These are phyloP conservation scores for Saccostrea echinata DNA, from an alignment of 1,140 invertebrate species.

Conservation along the genomic window DNA sequence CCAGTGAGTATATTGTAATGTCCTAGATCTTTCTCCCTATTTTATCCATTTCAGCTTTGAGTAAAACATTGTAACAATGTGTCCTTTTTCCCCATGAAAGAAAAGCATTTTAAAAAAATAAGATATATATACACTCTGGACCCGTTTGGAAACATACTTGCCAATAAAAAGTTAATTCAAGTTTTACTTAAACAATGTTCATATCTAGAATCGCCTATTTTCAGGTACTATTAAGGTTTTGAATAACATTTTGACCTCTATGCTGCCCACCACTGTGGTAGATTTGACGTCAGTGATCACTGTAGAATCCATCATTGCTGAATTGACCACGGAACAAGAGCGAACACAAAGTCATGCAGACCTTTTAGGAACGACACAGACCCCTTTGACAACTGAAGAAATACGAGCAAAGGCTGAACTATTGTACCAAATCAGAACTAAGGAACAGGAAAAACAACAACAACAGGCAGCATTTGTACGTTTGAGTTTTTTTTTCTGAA, in stretches of 20 bases:
- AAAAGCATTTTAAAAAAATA: too few relatives aligned
- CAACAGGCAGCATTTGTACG: background rate
- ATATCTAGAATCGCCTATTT: background rate
- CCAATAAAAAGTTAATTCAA: too few relatives aligned
- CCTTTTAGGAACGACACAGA: background rate
- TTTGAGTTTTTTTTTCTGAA: background rate
- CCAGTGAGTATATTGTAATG: background rate
- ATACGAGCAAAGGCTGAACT: background rate
- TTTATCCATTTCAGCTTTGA: too few relatives aligned
- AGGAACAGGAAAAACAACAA: background rate
- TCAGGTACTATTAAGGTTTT: background rate
- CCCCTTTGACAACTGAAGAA: background rate
- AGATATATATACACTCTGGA: too few relatives aligned
- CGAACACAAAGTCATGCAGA: background rate
- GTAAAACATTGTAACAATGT: too few relatives aligned
- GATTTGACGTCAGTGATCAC: background rate
- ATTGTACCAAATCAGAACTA: background rate
- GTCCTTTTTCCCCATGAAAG: too few relatives aligned
- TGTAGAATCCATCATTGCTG: background rate
- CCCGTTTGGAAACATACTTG: too few relatives aligned
- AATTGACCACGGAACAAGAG: background rate
- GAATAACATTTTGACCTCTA: slow-evolving; percentile 11
- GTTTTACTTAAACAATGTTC: too few relatives aligned
- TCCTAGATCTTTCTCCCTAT: too few relatives aligned
- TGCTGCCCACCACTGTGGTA: background rate